Percentiles rank a stretch among this genome's conserved stretches.
Evolutionary conservation across 2,113 vertebrate genomes (phyloP).

Genomic region (Leptodactylus fuscus): DNA sequence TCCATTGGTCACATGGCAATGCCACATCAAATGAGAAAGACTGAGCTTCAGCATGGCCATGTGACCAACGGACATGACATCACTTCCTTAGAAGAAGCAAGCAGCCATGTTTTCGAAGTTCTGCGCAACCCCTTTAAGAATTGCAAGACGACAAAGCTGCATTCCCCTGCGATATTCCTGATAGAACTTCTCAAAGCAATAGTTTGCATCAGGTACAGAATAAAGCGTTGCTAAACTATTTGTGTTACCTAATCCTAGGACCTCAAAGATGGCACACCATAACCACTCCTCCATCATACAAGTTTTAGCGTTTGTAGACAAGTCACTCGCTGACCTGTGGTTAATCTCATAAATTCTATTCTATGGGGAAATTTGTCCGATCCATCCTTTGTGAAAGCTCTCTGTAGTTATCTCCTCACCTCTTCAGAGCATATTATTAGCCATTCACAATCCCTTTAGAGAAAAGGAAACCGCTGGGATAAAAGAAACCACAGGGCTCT

Average conservation of each 20-base stretch:
- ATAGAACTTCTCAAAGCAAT: neutral
- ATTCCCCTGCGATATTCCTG: neutral
- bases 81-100: no score
- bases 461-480: constrained; percentile 59
- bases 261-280: neutral
- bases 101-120: no score
- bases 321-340: neutral
- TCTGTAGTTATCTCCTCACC: neutral
- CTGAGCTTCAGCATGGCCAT: no score
- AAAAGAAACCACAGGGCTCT: constrained; percentile 61
- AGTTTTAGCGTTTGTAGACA: neutral
- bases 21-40: no score
- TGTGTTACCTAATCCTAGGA: neutral
- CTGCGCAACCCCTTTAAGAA: no score
- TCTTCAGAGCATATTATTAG: constrained; percentile 38
- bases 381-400: no score
- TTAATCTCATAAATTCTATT: neutral
- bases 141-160: neutral
- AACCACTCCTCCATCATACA: neutral
- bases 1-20: no score
- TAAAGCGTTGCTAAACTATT: neutral
- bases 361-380: constrained; percentile 39
- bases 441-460: constrained; percentile 45
- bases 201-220: neutral
- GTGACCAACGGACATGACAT: no score